Conservation (phyloP, 64 coral and sea anemone species). For the Pocillopora verrucosa region DNA sequence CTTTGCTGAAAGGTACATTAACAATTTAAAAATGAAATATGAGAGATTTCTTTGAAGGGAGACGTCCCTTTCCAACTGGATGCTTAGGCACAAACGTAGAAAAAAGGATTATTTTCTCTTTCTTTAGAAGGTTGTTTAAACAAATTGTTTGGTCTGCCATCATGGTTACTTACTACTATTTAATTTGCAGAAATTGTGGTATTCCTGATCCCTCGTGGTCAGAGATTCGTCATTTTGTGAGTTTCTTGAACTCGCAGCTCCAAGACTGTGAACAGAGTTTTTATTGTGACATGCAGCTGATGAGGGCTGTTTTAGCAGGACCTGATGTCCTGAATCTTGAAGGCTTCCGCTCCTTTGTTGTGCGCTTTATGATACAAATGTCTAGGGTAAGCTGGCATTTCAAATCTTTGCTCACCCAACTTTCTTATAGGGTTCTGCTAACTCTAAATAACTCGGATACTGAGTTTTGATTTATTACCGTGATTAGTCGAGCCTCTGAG, state of each 20-base stretch:
- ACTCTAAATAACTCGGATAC: not conserved
- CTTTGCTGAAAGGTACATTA: no score
- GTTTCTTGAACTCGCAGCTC: slow-evolving; percentile 83
- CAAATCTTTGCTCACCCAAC: not conserved
- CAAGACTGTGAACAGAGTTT: slow-evolving; percentile 72
- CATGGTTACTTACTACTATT: not conserved
- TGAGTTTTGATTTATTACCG: no score
- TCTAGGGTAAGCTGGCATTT: slow-evolving; percentile 62
- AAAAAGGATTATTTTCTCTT: no score
- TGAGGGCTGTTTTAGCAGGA: not conserved
- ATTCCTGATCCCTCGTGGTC: slow-evolving; percentile 88
- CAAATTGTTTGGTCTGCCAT: not conserved
- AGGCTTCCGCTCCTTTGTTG: slow-evolving; percentile 82
- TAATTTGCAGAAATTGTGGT: slow-evolving; percentile 68
- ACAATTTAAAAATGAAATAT: no score
- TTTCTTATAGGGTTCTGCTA: no score
- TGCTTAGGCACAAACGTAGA: no score
- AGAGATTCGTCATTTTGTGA: slow-evolving; percentile 82
- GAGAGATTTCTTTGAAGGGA: no score
- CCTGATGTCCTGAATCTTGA: slow-evolving; percentile 28
- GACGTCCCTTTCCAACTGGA: no score
- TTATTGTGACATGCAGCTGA: slow-evolving; percentile 61
- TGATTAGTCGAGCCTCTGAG: no score
- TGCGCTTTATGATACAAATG: slow-evolving; percentile 91
- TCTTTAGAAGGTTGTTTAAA: no score